phyloP scores from a whole-genome alignment of 2,888 invertebrate genomes.

The Eulithis prunata region DNA sequence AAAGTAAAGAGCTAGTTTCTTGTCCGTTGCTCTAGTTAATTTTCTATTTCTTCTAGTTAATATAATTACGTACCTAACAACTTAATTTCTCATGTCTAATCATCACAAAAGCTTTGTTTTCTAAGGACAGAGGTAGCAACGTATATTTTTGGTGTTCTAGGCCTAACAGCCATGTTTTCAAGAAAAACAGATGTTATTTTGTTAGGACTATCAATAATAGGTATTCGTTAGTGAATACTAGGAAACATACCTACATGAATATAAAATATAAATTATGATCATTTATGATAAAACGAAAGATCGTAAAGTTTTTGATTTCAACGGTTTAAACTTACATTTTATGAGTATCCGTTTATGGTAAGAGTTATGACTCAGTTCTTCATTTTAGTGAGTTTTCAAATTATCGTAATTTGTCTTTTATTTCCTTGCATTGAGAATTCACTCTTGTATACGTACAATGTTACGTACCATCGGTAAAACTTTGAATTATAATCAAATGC shows the following conservation, averaged over 20 bases:
- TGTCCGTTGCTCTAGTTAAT: too few relatives aligned
- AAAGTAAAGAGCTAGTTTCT: too few relatives aligned
- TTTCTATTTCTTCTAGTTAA: too few relatives aligned
- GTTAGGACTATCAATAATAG: conserved; percentile 16
- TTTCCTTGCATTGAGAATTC: too few relatives aligned
- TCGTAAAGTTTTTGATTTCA: background rate
- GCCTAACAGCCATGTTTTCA: conserved; percentile 6
- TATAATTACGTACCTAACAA: background rate
- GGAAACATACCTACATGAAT: background rate
- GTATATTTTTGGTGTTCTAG: background rate
- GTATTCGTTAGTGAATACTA: conserved; percentile 12
- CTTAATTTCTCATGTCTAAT: background rate
- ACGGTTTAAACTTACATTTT: too few relatives aligned
- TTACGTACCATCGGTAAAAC: too few relatives aligned
- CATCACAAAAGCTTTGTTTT: background rate
- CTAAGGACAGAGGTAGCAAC: background rate
- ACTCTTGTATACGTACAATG: too few relatives aligned
- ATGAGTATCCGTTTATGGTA: too few relatives aligned
- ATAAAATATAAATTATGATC: background rate
- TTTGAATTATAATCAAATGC: too few relatives aligned
- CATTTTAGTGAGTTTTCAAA: too few relatives aligned
- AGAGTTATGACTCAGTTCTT: too few relatives aligned
- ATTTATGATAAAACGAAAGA: background rate
- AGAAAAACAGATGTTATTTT: conserved; percentile 20
- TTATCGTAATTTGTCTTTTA: too few relatives aligned